These are phyloP conservation scores for Platygyra sinensis DNA, from an alignment of 64 coral and sea anemone genomes.

Conservation along the genomic window DNA sequence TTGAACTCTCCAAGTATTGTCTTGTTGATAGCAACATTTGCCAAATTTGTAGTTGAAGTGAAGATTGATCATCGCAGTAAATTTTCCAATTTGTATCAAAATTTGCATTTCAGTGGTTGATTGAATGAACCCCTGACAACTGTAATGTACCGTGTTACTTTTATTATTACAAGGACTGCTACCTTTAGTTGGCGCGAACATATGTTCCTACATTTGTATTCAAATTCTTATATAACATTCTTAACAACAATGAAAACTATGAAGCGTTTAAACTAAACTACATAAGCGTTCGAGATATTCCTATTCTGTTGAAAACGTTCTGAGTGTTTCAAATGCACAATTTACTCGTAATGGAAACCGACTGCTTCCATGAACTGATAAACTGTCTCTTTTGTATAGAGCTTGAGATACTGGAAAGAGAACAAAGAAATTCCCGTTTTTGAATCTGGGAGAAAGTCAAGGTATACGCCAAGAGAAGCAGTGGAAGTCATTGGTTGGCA, in stretches of 20 bases:
- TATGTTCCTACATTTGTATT: conserved; percentile 19
- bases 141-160: conserved; percentile 2
- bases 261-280: not conserved
- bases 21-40: conserved; percentile 33
- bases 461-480: conserved; percentile 40
- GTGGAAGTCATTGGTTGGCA: conserved; percentile 16
- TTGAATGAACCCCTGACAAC: conserved; percentile 13
- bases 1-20: not conserved
- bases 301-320: conserved; percentile 6
- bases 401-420: conserved; percentile 18
- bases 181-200: not conserved
- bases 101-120: no score
- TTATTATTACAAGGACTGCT: conserved; percentile 22
- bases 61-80: no score
- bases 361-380: conserved; percentile 33
- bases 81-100: no score
- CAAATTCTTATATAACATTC: not conserved
- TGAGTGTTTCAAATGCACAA: conserved; percentile 11
- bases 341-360: conserved; percentile 17
- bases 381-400: conserved; percentile 33
- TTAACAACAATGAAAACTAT: not conserved
- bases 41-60: no score
- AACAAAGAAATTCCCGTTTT: conserved; percentile 27
- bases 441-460: conserved; percentile 54
- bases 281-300: conserved; percentile 5